These are phyloP conservation scores for Etia nguti DNA, from an alignment of 2,113 vertebrate genomes.

Conservation along the genomic window DNA sequence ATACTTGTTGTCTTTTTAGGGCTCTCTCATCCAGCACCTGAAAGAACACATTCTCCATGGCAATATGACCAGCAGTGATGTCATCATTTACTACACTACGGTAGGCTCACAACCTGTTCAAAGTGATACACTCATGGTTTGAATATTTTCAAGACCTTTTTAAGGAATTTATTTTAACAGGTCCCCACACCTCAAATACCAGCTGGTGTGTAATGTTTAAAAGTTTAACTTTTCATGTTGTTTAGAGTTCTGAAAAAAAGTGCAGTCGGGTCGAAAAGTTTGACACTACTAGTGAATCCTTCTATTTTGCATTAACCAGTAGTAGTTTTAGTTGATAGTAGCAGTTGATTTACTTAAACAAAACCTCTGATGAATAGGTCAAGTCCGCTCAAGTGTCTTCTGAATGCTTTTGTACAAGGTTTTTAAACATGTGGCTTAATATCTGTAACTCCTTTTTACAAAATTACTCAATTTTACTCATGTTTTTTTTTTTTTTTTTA, in stretches of 20 bases:
- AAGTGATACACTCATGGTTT: not conserved
- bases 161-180: not conserved
- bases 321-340: not conserved
- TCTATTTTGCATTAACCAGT: not conserved
- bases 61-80: constrained; percentile 82
- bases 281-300: not conserved
- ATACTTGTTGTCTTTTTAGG: constrained; percentile 67
- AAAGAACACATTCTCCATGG: constrained; percentile 94
- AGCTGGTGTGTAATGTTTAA: not conserved
- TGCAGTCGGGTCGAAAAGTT: rapidly evolving
- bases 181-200: not conserved
- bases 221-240: not conserved
- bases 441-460: not conserved
- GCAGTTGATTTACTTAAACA: not conserved
- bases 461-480: not conserved
- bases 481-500: rapidly evolving
- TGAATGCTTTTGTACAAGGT: not conserved
- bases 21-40: constrained; percentile 91
- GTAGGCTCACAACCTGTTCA: constrained; percentile 60
- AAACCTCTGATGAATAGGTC: not conserved
- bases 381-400: not conserved
- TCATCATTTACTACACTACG: constrained; percentile 94
- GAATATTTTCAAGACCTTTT: not conserved
- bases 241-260: not conserved
- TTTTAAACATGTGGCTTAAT: not conserved